Base-by-base conservation (phyloP, 2,888 invertebrate genomes). In the Lasius platythorax region DNA sequence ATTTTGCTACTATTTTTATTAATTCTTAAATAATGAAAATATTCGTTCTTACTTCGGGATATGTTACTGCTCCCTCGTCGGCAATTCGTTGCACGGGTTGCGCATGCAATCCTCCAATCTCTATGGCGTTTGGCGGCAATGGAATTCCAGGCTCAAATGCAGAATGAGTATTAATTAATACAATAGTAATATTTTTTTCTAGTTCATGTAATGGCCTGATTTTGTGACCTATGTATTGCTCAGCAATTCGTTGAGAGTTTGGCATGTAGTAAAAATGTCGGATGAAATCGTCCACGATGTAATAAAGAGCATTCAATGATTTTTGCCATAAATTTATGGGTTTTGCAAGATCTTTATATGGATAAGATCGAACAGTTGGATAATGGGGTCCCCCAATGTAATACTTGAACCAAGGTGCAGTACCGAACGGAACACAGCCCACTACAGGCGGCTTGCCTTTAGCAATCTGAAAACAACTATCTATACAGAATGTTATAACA, bases 111-210 rank as follows among this genome's bases (percentile, higher is more conserved):
- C 68, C 78, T 43, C 33, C 68, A 58, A 58, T 33, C 5, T 79
- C 78, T 53, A 79, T 1, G 3, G 58, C n/a, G 6, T 68, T 79
- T 11, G 78, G 58, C 0, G 78, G 78, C 23, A 79, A 61, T 6
- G 68, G 78, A 18, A 79, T 79, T 1, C 0, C 78, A 61, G 30
- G 0, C 1, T 79, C 43, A 5, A 58, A 33, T 1, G 58, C 15
- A 33, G 28, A 12, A 68, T 79, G 23, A 79, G 30, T 68, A 61
- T 79, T 79, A 2, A 79, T 46, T n/a, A 79, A 3, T 33, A 79
- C 3, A 1, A 79, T 58, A 23, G 9, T 33, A 33, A 68, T 68
- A 23, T 43, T 15, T 61, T 68, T 68, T 30, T 79, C 68, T 43
- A 79, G 23, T 61, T 79, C 78, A 33, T 43, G 15, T 66, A 79